These are phyloP conservation scores for Drosophila dunni DNA, from an alignment of 1,140 invertebrate species.

Conservation along the genomic window DNA sequence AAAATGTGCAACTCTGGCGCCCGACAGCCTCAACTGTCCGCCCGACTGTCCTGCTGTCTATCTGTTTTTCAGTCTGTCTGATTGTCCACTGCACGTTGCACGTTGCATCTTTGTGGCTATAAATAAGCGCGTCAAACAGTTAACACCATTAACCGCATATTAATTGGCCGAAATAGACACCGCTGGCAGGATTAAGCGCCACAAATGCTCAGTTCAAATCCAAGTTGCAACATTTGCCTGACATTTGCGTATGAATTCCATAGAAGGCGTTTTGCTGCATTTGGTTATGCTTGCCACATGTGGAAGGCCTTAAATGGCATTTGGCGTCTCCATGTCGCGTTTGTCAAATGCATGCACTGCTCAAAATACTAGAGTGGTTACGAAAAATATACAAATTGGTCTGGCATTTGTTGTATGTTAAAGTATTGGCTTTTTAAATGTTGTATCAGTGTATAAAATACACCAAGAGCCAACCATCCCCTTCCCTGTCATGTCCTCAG, in stretches of 20 bases:
- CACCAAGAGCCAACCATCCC: background rate
- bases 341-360: constrained; percentile 19
- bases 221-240: constrained; percentile 63
- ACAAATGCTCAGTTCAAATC: constrained; percentile 9
- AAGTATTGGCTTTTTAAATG: no score
- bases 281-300: constrained; percentile 23
- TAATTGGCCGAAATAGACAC: constrained; percentile 81
- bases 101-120: constrained; percentile 70
- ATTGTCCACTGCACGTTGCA: constrained; percentile 36
- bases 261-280: constrained; percentile 40
- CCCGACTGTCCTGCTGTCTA: constrained; percentile 31
- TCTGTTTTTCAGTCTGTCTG: constrained; percentile 9
- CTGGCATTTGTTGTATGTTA: no score
- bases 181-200: constrained; percentile 55
- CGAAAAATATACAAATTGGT: no score
- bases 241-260: constrained; percentile 50
- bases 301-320: constrained; percentile 51
- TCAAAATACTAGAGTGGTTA: no score
- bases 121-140: constrained; percentile 76
- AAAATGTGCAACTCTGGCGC: constrained; percentile 51
- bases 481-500: background rate
- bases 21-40: background rate
- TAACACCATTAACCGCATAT: constrained; percentile 82
- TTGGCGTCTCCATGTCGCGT: constrained; percentile 48
- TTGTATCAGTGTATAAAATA: constrained; percentile 1